These are phyloP conservation scores for Copsychus sechellarum DNA, from an alignment of 2,113 vertebrate species.

Conservation along the genomic window DNA sequence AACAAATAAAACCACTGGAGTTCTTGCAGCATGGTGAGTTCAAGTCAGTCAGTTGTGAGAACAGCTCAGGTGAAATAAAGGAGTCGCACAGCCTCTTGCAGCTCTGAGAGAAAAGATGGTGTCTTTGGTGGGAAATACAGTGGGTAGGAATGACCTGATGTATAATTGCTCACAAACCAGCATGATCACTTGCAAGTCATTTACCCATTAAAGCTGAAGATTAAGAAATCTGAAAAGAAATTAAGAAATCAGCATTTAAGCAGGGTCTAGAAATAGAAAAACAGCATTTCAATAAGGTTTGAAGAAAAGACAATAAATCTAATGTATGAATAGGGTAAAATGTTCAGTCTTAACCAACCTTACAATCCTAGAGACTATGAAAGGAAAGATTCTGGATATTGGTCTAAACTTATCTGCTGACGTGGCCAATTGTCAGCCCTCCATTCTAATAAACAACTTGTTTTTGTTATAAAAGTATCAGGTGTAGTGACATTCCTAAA, in stretches of 20 bases:
- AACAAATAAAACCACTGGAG: background rate
- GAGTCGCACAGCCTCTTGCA: background rate
- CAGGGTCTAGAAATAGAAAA: background rate
- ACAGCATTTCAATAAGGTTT: background rate
- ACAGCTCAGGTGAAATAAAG: background rate
- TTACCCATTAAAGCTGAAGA: background rate
- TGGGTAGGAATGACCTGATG: background rate
- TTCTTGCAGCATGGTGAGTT: background rate
- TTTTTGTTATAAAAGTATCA: background rate
- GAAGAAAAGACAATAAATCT: background rate
- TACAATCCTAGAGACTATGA: background rate
- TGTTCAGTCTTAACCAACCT: background rate
- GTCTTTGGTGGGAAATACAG: background rate
- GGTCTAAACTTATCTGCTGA: background rate
- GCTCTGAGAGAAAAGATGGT: background rate
- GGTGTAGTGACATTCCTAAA: background rate
- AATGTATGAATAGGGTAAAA: background rate
- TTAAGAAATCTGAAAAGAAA: too few species aligned
- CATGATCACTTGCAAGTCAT: background rate
- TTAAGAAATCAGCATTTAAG: background rate
- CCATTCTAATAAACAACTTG: background rate
- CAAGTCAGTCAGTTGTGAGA: background rate
- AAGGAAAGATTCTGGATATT: background rate
- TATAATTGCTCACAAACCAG: background rate
- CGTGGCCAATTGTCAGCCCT: background rate